A percentile compares a stretch with the other conserved stretches of the same genome.
These are phyloP conservation scores for Hyposoter dolosus DNA, from an alignment of 2,888 invertebrate genomes.

Conservation along the genomic window DNA sequence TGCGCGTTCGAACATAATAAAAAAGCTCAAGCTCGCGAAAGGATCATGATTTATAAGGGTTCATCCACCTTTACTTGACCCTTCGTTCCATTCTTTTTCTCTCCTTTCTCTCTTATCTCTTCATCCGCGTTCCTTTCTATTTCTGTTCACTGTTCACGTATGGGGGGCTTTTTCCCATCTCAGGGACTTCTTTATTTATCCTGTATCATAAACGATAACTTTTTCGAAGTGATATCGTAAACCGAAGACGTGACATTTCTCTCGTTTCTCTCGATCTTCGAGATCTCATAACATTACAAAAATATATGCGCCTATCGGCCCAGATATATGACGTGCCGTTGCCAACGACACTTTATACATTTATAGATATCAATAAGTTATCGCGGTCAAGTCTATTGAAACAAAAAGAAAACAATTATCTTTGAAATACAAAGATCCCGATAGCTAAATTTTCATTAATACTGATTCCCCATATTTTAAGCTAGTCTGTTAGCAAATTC, in stretches of 20 bases:
- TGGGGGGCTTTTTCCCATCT: background rate
- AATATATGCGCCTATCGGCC: background rate
- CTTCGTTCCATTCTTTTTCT: constrained; percentile 11
- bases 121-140: constrained; percentile 35
- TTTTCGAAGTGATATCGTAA: constrained; percentile 36
- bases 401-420: no score
- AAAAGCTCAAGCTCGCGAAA: constrained; percentile 29
- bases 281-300: constrained; percentile 1
- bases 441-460: no score
- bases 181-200: constrained; percentile 15
- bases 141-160: constrained; percentile 29
- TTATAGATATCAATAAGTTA: background rate
- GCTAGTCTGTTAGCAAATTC: no score
- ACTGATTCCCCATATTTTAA: no score
- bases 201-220: constrained; percentile 32
- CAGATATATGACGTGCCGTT: background rate
- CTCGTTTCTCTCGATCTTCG: constrained; percentile 14
- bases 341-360: background rate
- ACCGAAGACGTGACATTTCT: constrained; percentile 29
- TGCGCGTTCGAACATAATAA: constrained; percentile 35
- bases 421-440: no score
- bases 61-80: constrained; percentile 31
- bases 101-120: constrained; percentile 14
- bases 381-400: background rate
- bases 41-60: constrained; percentile 56